A percentile compares a stretch with the other conserved stretches of the same genome.
Conservation (phyloP, 35 echinoderm and acorn worm genomes). For the Ptychodera flava region DNA sequence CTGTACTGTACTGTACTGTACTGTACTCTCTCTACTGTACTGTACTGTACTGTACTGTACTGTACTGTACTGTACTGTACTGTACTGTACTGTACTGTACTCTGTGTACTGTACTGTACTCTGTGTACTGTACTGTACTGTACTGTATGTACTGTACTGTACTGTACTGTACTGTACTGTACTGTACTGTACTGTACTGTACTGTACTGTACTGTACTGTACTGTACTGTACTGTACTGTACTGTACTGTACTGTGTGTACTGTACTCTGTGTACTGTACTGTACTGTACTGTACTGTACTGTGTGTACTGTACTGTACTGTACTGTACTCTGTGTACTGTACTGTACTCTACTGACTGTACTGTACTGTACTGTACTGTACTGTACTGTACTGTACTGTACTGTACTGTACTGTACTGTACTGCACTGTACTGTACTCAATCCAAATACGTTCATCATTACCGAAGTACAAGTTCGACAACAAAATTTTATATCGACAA, state of each 20-base stretch:
- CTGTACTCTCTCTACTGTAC: neutral
- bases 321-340: conserved; percentile 15
- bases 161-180: conserved; percentile 2
- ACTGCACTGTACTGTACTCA: neutral
- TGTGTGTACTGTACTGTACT: neutral
- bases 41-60: neutral
- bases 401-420: neutral
- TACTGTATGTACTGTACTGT: neutral
- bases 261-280: neutral
- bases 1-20: neutral
- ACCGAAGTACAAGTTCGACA: too few relatives aligned
- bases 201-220: neutral
- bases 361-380: neutral
- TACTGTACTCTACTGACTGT: conserved; percentile 3
- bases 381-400: neutral
- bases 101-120: conserved; percentile 21
- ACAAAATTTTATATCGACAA: too few relatives aligned
- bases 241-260: neutral
- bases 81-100: conserved; percentile 20
- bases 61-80: conserved; percentile 20
- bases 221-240: neutral
- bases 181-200: neutral
- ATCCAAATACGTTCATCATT: conserved; percentile 10
- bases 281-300: neutral
- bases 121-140: neutral